Conservation (phyloP, 2,797 vertebrate genomes). For the Danio tinwini region DNA sequence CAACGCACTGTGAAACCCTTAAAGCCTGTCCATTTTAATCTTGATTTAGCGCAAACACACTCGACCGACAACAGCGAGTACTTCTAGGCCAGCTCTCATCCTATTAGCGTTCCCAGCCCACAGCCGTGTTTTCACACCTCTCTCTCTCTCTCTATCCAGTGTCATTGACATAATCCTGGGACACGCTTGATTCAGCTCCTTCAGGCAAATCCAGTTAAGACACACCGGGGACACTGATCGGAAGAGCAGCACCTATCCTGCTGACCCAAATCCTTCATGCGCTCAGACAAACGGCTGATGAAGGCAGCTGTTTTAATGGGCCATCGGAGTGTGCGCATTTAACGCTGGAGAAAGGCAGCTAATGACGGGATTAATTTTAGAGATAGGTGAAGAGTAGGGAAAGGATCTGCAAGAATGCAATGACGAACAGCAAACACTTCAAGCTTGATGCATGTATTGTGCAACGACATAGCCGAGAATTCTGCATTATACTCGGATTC, state of each 20-base stretch:
- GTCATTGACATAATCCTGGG: constrained; percentile 77
- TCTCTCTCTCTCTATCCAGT: constrained; percentile 46
- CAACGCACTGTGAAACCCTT: background rate
- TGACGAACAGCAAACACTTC: background rate
- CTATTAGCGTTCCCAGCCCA: constrained; percentile 41
- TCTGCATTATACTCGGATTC: background rate
- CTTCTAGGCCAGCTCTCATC: constrained; percentile 44
- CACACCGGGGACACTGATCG: constrained; percentile 76
- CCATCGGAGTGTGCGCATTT: background rate
- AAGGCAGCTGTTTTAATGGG: constrained; percentile 35
- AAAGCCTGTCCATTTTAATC: constrained; percentile 26
- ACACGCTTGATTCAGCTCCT: constrained; percentile 74
- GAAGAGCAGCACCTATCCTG: constrained; percentile 75
- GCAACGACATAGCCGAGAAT: background rate
- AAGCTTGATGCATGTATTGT: background rate
- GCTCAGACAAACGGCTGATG: constrained; percentile 45
- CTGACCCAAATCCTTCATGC: constrained; percentile 77
- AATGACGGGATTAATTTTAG: constrained; percentile 33
- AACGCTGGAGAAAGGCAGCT: constrained; percentile 27
- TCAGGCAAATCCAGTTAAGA: constrained; percentile 84
- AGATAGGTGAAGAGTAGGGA: constrained; percentile 1
- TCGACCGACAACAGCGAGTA: background rate
- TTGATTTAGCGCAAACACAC: constrained; percentile 7
- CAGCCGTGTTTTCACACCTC: constrained; percentile 36
- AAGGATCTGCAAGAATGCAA: background rate